A percentile compares a stretch with the other conserved stretches of the same genome.
phyloP scores from a whole-genome alignment of 2,797 vertebrate genomes.

The Pipistrellus pygmaeus region DNA sequence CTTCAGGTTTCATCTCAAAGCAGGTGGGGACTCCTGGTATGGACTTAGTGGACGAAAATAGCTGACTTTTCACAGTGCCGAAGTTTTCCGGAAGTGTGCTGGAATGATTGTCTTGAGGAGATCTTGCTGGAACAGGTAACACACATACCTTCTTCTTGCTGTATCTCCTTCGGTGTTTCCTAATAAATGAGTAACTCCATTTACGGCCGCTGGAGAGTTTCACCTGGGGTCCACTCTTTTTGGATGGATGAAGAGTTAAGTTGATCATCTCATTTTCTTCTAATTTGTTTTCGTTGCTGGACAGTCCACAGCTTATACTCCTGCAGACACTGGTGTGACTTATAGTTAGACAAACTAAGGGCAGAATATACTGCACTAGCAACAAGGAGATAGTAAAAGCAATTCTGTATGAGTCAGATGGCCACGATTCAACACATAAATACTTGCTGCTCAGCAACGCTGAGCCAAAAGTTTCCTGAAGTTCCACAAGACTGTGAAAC shows the following conservation, averaged over 20 bases:
- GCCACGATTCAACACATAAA: constrained; percentile 90
- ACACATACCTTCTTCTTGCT: constrained; percentile 90
- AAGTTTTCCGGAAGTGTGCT: constrained; percentile 81
- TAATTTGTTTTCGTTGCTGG: constrained; percentile 83
- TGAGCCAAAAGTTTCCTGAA: constrained; percentile 87
- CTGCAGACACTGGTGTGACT: constrained; percentile 91
- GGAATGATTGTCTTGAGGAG: constrained; percentile 75
- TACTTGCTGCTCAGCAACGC: constrained; percentile 87
- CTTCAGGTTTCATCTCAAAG: constrained; percentile 90
- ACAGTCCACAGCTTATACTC: constrained; percentile 87
- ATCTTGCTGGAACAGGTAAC: constrained; percentile 85
- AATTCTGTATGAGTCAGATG: constrained; percentile 89
- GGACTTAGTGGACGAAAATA: constrained; percentile 86
- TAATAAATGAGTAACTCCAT: constrained; percentile 86
- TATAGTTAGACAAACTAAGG: constrained; percentile 88
- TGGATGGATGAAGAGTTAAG: constrained; percentile 88
- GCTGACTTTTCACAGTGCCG: constrained; percentile 84
- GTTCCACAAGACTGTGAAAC: constrained; percentile 90
- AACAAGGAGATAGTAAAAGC: constrained; percentile 89
- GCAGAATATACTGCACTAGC: constrained; percentile 91
- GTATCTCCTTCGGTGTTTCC: constrained; percentile 89
- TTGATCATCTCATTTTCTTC: constrained; percentile 91
- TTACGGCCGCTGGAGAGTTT: constrained; percentile 76
- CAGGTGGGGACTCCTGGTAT: constrained; percentile 90
- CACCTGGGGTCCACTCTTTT: constrained; percentile 65